phyloP scores from a whole-genome alignment of 2,113 vertebrate species.

The Origma solitaria region DNA sequence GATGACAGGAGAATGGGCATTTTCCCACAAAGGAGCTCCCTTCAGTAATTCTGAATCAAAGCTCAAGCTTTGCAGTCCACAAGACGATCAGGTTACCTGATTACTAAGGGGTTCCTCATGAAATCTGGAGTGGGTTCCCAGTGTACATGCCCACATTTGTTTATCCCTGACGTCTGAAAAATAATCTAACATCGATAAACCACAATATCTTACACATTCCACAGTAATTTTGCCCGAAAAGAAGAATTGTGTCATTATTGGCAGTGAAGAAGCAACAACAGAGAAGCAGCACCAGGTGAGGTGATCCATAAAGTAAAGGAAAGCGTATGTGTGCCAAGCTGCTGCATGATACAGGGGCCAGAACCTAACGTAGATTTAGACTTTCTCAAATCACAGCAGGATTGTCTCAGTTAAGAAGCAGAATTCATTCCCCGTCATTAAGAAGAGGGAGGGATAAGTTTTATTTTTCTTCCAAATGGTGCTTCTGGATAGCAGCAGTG shows the following conservation, averaged over 20 bases:
- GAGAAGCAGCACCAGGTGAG: background rate
- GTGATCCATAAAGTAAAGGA: background rate
- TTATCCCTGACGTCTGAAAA: background rate
- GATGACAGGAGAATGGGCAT: background rate
- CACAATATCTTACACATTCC: background rate
- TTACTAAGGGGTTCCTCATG: background rate
- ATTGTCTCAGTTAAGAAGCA: background rate
- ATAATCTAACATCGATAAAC: background rate
- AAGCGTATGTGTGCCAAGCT: background rate
- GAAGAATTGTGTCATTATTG: background rate
- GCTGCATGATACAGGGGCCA: background rate
- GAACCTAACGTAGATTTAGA: background rate
- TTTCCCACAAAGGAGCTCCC: background rate
- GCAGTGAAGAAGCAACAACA: background rate
- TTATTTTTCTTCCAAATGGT: background rate
- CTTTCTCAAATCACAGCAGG: background rate
- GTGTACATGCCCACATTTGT: background rate
- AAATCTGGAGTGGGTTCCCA: background rate
- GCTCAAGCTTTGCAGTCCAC: background rate
- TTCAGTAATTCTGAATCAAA: background rate
- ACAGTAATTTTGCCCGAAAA: background rate
- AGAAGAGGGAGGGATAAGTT: background rate
- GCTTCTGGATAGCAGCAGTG: background rate
- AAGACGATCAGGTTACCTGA: background rate
- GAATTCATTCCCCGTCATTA: background rate